phyloP scores from a whole-genome alignment of 2,888 invertebrate genomes.

The Cheilosia impressa region DNA sequence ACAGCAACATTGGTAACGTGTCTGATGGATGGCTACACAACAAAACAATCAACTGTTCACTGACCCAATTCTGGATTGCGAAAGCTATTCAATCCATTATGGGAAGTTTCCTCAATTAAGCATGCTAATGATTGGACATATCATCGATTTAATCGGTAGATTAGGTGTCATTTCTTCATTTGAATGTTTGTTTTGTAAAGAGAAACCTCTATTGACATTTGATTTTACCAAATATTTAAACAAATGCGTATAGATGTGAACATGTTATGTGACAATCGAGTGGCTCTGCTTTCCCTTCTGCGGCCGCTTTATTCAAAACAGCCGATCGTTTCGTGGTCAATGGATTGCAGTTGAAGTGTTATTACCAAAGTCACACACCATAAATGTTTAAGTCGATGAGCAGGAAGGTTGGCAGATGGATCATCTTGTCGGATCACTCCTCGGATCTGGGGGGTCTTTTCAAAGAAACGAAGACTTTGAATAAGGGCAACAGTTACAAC shows the following conservation, averaged over 20 bases:
- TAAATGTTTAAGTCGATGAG: neutral
- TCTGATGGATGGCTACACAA: too few relatives aligned
- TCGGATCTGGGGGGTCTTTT: too few relatives aligned
- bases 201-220: neutral
- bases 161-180: neutral
- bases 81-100: neutral
- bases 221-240: neutral
- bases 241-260: neutral
- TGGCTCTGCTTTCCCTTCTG: neutral
- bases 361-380: neutral
- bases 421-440: neutral
- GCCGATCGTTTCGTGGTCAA: neutral
- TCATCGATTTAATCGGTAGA: neutral
- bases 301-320: neutral
- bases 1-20: too few relatives aligned
- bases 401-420: neutral
- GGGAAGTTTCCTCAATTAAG: neutral
- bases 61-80: neutral
- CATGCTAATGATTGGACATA: neutral
- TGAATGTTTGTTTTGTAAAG: neutral
- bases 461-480: too few relatives aligned
- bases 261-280: neutral
- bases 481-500: too few relatives aligned
- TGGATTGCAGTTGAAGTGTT: neutral
- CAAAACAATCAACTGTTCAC: too few relatives aligned